Conservation (phyloP, 2,888 invertebrate genomes). For the Andrena flavipes region DNA sequence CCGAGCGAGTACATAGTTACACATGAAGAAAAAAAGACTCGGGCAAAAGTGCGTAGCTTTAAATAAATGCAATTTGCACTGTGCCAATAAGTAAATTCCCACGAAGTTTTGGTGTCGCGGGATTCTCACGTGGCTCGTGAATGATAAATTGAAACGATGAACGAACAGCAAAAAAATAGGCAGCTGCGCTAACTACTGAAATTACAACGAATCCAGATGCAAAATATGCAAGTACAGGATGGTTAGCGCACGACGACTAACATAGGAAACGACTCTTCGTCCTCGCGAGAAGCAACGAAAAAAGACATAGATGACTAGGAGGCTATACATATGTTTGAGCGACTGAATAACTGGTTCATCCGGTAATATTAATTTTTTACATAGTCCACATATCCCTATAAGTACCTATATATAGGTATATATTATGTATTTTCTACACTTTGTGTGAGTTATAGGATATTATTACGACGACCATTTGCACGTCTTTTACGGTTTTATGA, state of each 20-base stretch:
- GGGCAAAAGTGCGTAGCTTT: neutral
- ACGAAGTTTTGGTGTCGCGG: slow-evolving; percentile 42
- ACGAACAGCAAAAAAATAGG: slow-evolving; percentile 20
- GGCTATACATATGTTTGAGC: neutral
- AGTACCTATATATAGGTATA: too few species aligned
- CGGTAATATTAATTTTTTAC: neutral
- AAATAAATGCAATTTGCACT: neutral
- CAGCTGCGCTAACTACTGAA: slow-evolving; percentile 21
- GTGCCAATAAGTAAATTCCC: slow-evolving; percentile 16
- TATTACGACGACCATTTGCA: too few species aligned
- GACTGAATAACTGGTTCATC: slow-evolving; percentile 13
- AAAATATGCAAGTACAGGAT: slow-evolving; percentile 13
- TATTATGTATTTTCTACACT: too few species aligned
- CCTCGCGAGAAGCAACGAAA: neutral
- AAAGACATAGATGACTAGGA: neutral
- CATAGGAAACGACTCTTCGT: neutral
- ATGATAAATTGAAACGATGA: neutral
- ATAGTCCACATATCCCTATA: too few species aligned
- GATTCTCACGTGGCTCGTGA: slow-evolving; percentile 29
- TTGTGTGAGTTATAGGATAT: too few species aligned
- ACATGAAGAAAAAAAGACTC: neutral
- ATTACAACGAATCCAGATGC: slow-evolving; percentile 16
- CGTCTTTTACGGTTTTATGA: too few species aligned
- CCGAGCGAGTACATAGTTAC: too few species aligned
- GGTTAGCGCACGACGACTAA: neutral